Percentiles rank a stretch among this genome's conserved stretches.
Conservation (phyloP, 2,888 invertebrate species). For the Branchipolynoe longqiensis region DNA sequence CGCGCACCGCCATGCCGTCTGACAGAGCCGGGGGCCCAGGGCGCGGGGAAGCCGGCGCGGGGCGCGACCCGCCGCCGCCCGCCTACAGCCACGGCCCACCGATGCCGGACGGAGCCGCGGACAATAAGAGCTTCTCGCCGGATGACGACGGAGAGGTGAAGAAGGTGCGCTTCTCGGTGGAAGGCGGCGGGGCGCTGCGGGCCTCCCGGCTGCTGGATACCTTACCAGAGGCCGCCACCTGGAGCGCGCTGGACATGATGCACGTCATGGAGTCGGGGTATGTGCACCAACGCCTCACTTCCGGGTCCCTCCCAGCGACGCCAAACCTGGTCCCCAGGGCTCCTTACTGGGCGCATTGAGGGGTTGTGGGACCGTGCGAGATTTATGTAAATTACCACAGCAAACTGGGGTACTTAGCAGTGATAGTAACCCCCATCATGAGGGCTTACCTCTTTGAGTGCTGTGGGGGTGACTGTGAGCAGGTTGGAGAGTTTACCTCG, state of each 20-base stretch:
- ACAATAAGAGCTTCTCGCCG: constrained; percentile 10
- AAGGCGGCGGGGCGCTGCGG: not conserved
- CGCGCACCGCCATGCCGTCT: not conserved
- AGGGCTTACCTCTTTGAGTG: too few relatives aligned
- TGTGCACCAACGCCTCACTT: too few relatives aligned
- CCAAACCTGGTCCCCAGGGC: too few relatives aligned
- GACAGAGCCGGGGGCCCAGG: not conserved
- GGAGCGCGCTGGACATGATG: constrained; percentile 52
- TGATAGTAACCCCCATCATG: too few relatives aligned
- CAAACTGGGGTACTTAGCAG: too few relatives aligned
- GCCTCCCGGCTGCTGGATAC: too few relatives aligned
- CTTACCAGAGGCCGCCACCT: constrained; percentile 1
- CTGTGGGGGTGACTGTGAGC: too few relatives aligned
- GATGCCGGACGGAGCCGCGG: not conserved
- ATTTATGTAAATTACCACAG: too few relatives aligned
- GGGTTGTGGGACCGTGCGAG: too few relatives aligned
- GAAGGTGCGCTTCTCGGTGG: constrained; percentile 23
- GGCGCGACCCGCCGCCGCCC: constrained; percentile 18
- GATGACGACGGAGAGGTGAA: not conserved
- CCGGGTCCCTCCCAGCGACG: too few relatives aligned
- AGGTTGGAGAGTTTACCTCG: too few relatives aligned
- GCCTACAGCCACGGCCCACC: not conserved
- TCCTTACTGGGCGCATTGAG: too few relatives aligned
- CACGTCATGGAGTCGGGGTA: constrained; percentile 46
- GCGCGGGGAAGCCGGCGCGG: not conserved